Evolutionary conservation across 1,140 invertebrate species (phyloP), one percentile per base, ranked within the genome.

Genomic region (Apis florea): DNA sequence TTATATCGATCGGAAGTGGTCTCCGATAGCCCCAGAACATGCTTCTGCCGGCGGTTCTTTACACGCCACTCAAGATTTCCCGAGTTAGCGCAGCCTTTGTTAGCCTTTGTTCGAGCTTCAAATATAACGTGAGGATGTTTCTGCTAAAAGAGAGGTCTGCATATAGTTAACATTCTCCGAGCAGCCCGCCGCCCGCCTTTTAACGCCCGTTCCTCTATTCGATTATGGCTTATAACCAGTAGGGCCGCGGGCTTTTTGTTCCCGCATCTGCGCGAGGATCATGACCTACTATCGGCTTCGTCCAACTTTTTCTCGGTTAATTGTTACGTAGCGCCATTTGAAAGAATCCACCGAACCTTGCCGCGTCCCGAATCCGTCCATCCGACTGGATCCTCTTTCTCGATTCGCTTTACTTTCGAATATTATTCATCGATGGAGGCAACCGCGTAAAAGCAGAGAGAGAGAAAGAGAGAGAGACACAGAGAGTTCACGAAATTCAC

Each of bases 121-220:
- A 98, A 98, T 93, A 99, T 98, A 91, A 99, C 97, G 95, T 99
- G 98, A 90, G 98, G 98, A 96, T 98, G 98, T 94, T 98, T 98
- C 96, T 97, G 96, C 96, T 97, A 95, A 95, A 96, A 95, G 95
- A 96, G 95, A 95, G 91, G 94, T 92, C 89, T 93, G 91, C 92
- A 93, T 94, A 90, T 93, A 93, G 91, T 92, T 92, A 75, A 76
- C 69, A 85, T 83, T 79, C 82, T 72, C 56, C 66, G n/a, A n/a
- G 61, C 12, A 59, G 59, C 40, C 64, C n/a, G n/a, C n/a, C 26
- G 72, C 56, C 26, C 64, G 13, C 49, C 69, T 61, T 54, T 59
- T 40, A 72, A 79, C 31, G 40, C 24, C 51, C 51, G 63, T 58
- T 26, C 69, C 19, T 40, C 53, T 68, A 68, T 49, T 24, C 66